Conservation (phyloP, 2,797 vertebrate species). For the Dallia pectoralis region DNA sequence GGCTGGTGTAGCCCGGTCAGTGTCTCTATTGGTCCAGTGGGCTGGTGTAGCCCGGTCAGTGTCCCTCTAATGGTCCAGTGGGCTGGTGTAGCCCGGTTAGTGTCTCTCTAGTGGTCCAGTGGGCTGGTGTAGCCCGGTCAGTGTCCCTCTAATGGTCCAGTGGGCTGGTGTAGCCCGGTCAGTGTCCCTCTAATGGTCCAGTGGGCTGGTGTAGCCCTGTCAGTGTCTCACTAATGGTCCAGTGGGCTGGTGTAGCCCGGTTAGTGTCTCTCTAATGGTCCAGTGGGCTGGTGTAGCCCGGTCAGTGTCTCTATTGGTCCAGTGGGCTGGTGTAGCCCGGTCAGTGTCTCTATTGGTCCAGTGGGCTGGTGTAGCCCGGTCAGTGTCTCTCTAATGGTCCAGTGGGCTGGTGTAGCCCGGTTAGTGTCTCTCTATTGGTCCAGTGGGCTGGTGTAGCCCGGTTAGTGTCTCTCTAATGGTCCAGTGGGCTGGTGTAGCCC, state of each 20-base stretch:
- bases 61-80: no score
- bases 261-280: no score
- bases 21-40: no score
- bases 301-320: no score
- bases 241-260: not conserved
- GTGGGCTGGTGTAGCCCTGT: not conserved
- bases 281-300: not conserved
- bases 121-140: not conserved
- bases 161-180: not conserved
- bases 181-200: no score
- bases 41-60: constrained; percentile 1
- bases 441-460: not conserved
- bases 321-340: not conserved
- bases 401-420: not conserved
- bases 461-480: no score
- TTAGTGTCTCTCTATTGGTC: no score
- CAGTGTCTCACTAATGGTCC: no score
- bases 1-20: constrained; percentile 2
- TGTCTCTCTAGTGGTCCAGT: no score
- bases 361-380: not conserved
- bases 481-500: not conserved
- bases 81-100: not conserved
- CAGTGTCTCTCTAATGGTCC: no score
- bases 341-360: no score
- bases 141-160: no score